Evolutionary conservation across 1,140 invertebrate species (phyloP).

Genomic region (Campoletis sonorensis): DNA sequence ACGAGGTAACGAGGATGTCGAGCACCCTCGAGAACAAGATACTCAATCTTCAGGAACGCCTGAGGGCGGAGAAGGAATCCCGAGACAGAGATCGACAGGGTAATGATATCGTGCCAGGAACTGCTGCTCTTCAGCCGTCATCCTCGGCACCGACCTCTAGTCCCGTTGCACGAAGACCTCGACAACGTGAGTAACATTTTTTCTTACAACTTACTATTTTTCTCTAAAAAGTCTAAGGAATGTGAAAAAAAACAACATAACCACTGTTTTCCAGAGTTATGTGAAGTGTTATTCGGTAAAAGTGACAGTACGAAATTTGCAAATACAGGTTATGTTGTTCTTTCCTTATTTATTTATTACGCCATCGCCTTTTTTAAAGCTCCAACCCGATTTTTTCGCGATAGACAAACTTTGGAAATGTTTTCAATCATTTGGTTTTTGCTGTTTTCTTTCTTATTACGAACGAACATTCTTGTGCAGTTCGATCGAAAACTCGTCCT

Average conservation of each 20-base stretch:
- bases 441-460: neutral
- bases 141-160: constrained; percentile 63
- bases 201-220: neutral
- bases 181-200: constrained; percentile 67
- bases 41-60: constrained; percentile 80
- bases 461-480: neutral
- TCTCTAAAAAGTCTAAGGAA: neutral
- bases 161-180: constrained; percentile 66
- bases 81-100: constrained; percentile 74
- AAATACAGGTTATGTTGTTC: constrained; percentile 72
- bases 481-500: neutral
- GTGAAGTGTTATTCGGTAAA: neutral
- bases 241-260: neutral
- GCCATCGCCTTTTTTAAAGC: constrained; percentile 4
- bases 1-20: constrained; percentile 63
- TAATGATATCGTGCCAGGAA: constrained; percentile 62
- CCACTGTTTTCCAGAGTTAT: neutral
- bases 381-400: no score
- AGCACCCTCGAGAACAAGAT: constrained; percentile 80
- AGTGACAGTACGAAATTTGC: neutral
- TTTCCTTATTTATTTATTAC: constrained; percentile 42
- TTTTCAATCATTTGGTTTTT: neutral
- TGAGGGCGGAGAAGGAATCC: constrained; percentile 82
- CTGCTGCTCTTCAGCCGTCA: constrained; percentile 62
- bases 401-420: no score